Base-by-base conservation (phyloP, 2,888 invertebrate genomes). In the Lydus trimaculatus region DNA sequence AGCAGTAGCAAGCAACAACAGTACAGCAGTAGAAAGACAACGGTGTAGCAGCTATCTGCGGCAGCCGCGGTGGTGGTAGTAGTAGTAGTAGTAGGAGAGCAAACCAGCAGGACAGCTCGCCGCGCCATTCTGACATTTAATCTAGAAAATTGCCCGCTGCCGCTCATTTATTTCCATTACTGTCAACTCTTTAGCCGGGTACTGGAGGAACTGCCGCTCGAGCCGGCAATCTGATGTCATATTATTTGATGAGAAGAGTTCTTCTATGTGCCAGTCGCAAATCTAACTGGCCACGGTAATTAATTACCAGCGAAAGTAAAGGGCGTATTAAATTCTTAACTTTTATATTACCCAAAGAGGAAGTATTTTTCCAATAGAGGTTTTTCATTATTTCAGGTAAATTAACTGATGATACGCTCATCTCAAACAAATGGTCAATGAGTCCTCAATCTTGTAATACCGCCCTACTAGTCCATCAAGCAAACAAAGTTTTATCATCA, bases 141-240 rank as follows among this genome's bases (percentile, higher is more conserved):
- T 89, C 88, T 89, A 88, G 88, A 87, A 89, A 89, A 89, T 89
- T 89, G 89, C 88, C 86, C 86, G 86, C 83, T 84, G 85, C 86
- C 86, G 86, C 86, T 87, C 88, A 87, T 89, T 88, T 87, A 86
- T 88, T 87, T 89, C 87, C 87, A 88, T 89, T 88, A 88, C 86
- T 87, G 88, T 89, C 89, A 88, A 87, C 85, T 85, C 85, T 85
- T 86, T 85, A 84, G 84, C 77, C 83, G 82, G 28, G 78, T 76
- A 80, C 79, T 75, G 75, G 75, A 77, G 76, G 72, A 78, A 76
- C 75, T 64, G 67, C 63, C 56, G 67, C 61, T 65, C 71, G 68
- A 72, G 66, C 71, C 75, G 69, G 80, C 83, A 83, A 84, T 84
- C 84, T 83, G 83, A 83, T 84, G 84, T 84, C 84, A 84, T 82